phyloP scores from a whole-genome alignment of 37 sponge, comb jelly and placozoan species.

The Oopsacas minuta region DNA sequence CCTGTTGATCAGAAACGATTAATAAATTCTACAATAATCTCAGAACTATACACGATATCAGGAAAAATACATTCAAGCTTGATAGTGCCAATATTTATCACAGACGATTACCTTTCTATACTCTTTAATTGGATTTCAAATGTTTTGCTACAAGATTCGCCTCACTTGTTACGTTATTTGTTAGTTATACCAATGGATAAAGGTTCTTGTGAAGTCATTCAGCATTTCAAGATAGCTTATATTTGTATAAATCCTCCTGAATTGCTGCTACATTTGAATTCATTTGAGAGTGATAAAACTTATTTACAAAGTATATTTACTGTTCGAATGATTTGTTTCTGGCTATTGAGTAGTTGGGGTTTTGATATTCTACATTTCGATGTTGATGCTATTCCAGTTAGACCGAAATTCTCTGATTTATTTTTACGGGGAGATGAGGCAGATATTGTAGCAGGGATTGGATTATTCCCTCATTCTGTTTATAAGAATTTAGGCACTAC shows the following conservation, averaged over 20 bases:
- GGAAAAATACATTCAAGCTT: neutral
- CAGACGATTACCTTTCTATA: neutral
- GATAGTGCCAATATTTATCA: neutral
- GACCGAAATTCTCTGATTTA: neutral
- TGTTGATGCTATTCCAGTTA: conserved; percentile 1
- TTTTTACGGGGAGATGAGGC: neutral
- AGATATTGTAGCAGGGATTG: neutral
- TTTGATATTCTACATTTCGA: neutral
- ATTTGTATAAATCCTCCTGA: neutral
- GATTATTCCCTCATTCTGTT: neutral
- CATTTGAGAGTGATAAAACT: neutral
- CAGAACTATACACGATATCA: neutral
- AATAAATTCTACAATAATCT: neutral
- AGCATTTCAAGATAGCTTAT: neutral
- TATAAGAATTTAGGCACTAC: neutral
- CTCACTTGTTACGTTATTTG: neutral
- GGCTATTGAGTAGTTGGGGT: neutral
- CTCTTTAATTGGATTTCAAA: neutral
- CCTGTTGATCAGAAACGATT: neutral
- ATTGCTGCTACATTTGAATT: neutral
- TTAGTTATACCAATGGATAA: conserved; percentile 3
- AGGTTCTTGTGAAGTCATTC: neutral
- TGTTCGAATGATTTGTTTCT: neutral
- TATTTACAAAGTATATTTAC: neutral
- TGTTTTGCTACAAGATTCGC: neutral